Evolutionary conservation across 1,140 invertebrate genomes (phyloP).

Genomic region (Onthophagus taurus): DNA sequence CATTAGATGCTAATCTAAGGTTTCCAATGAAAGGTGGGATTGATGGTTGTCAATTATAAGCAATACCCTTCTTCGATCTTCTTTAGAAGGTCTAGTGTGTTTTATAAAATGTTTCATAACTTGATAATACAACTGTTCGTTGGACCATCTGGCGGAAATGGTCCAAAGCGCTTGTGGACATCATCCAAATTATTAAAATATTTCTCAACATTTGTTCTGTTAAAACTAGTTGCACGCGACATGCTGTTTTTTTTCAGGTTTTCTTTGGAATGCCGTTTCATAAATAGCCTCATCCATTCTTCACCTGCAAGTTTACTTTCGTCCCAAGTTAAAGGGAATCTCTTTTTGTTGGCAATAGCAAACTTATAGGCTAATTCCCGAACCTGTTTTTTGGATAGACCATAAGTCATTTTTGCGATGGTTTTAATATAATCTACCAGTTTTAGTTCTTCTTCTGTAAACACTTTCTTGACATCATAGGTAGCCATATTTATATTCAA

Average conservation of each 20-base stretch:
- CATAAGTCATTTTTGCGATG: slow-evolving; percentile 13
- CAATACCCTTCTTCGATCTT: too few relatives aligned
- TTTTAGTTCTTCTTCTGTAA: slow-evolving; percentile 12
- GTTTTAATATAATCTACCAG: slow-evolving; percentile 13
- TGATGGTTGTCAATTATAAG: too few relatives aligned
- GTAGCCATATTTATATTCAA: too few relatives aligned
- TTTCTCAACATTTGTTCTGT: slow-evolving; percentile 4
- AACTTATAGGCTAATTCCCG: slow-evolving; percentile 16
- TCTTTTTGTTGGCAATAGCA: slow-evolving; percentile 17
- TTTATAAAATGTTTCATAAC: too few relatives aligned
- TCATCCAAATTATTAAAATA: slow-evolving; percentile 5
- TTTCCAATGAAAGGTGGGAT: too few relatives aligned
- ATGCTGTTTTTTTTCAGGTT: slow-evolving; percentile 3
- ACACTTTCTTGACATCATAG: too few relatives aligned
- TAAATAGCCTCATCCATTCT: slow-evolving; percentile 1
- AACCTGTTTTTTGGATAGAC: slow-evolving; percentile 18
- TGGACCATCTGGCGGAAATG: slow-evolving; percentile 3
- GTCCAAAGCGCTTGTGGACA: neutral
- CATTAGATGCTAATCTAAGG: too few relatives aligned
- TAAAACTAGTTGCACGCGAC: neutral
- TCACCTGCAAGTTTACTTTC: neutral
- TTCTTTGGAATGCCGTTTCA: slow-evolving; percentile 9
- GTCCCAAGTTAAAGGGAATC: slow-evolving; percentile 2
- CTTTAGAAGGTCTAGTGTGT: too few relatives aligned
- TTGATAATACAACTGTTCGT: too few relatives aligned